These are phyloP conservation scores for Lithosia quadra DNA, from an alignment of 2,888 invertebrate species.

Conservation along the genomic window DNA sequence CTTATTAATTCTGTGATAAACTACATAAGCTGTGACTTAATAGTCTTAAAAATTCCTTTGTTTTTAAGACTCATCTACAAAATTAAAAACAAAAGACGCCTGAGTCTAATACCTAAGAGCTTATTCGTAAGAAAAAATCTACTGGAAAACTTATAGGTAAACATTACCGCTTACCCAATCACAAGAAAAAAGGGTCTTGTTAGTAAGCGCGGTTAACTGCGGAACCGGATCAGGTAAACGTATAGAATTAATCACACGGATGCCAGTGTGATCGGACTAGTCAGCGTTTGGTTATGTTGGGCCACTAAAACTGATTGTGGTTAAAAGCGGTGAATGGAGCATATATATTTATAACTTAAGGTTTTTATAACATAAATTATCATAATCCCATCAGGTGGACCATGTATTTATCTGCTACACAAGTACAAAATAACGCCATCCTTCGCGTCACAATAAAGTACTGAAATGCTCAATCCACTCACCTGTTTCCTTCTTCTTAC, in stretches of 20 bases:
- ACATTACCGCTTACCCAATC: conserved; percentile 54
- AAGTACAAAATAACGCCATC: too few species aligned
- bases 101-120: background rate
- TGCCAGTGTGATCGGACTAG: conserved; percentile 73
- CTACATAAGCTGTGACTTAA: background rate
- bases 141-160: conserved; percentile 25
- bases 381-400: too few species aligned
- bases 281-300: conserved; percentile 68
- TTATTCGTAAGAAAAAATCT: conserved; percentile 8
- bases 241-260: conserved; percentile 82
- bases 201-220: conserved; percentile 70
- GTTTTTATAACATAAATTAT: too few species aligned
- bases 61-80: background rate
- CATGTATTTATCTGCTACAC: too few species aligned
- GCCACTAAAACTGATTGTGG: conserved; percentile 50
- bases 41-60: background rate
- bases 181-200: conserved; percentile 62
- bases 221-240: conserved; percentile 81
- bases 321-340: background rate
- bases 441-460: too few species aligned
- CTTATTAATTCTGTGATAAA: too few species aligned
- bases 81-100: background rate
- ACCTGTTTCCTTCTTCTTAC: too few species aligned
- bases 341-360: background rate
- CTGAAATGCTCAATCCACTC: too few species aligned